A percentile compares a stretch with the other conserved stretches of the same genome.
phyloP scores from a whole-genome alignment of 2,888 invertebrate genomes.

The Sarcophaga carnaria region DNA sequence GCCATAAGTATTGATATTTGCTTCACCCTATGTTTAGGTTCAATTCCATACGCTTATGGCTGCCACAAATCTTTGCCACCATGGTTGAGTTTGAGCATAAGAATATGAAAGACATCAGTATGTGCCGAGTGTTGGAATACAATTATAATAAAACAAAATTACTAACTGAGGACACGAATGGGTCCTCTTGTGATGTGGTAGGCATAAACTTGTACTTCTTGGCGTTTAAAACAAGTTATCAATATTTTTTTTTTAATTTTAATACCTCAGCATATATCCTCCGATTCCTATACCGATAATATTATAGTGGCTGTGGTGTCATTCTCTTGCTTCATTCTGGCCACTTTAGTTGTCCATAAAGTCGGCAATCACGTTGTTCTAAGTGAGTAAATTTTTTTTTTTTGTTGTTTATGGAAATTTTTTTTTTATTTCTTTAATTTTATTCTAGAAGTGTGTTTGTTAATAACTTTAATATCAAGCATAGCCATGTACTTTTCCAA shows the following conservation, averaged over 20 bases:
- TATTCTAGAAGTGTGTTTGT: conserved; percentile 78
- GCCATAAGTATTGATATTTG: no score
- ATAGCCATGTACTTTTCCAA: conserved; percentile 84
- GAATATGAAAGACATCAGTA: conserved; percentile 64
- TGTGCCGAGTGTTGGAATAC: conserved; percentile 76
- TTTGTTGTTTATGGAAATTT: not conserved
- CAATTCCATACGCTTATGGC: conserved; percentile 92
- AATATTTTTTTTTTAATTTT: not conserved
- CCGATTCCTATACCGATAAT: conserved; percentile 71
- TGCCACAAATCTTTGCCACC: conserved; percentile 91
- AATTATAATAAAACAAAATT: conserved; percentile 72
- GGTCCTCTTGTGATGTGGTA: conserved; percentile 74
- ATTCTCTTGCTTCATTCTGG: conserved; percentile 68
- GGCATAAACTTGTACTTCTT: conserved; percentile 42
- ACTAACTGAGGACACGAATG: conserved; percentile 34
- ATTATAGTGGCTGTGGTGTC: conserved; percentile 72
- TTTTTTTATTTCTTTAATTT: not conserved
- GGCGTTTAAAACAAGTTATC: not conserved
- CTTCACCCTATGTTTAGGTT: conserved; percentile 81
- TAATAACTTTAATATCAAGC: conserved; percentile 82
- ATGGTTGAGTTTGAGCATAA: conserved; percentile 82
- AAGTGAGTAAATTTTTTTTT: conserved; percentile 70
- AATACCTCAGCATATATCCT: conserved; percentile 61
- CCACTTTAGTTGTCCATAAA: conserved; percentile 70
- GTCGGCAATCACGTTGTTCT: conserved; percentile 71